Base-by-base conservation (phyloP, 2,888 invertebrate genomes). In the Synanthedon myopaeformis region DNA sequence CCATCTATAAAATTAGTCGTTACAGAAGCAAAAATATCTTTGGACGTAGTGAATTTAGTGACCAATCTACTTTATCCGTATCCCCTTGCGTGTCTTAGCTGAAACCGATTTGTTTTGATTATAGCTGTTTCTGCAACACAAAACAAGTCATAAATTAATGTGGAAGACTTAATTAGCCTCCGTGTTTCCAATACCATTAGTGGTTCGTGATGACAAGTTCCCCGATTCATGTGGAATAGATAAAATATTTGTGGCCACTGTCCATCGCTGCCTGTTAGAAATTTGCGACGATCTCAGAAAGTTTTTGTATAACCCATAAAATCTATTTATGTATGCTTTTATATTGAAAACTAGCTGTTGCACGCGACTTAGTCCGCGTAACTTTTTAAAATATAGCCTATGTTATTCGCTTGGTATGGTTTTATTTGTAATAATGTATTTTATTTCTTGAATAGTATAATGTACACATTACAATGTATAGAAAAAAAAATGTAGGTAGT, bases 21-120 rank as follows among this genome's bases (percentile, higher is more conserved):
- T 45, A 45, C 45, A n/a, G 45, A 8, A 14, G 45, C 45, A 45
- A 14, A 42, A 45, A 45, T 45, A 45, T 45, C 45, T 13, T 45
- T 14, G 45, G 45, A 45, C 45, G 14, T 14, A 49, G 12, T 12
- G 19, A 49, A 49, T 49, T 19, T 49, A 49, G 17, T 49, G 49
- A 72, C 74, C 72, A 79, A 79, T 79, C 78, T 76, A 81, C 78
- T 82, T 82, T 80, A 74, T 69, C 70, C 61, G 70, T 72, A 79
- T 76, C 75, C 77, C 78, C 75, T 83, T 65, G 85, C 85, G 85
- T 85, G 85, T 77, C 76, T 74, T 72, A 66, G 67, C 61, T 66
- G 67, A 69, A 67, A 76, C 66, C 83, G 79, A 86, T 86, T 85
- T 82, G 76, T 86, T 84, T 83, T 81, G 83, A 85, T 86, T 84